phyloP scores from a whole-genome alignment of 1,140 invertebrate genomes.

The Sarcophaga bullata region DNA sequence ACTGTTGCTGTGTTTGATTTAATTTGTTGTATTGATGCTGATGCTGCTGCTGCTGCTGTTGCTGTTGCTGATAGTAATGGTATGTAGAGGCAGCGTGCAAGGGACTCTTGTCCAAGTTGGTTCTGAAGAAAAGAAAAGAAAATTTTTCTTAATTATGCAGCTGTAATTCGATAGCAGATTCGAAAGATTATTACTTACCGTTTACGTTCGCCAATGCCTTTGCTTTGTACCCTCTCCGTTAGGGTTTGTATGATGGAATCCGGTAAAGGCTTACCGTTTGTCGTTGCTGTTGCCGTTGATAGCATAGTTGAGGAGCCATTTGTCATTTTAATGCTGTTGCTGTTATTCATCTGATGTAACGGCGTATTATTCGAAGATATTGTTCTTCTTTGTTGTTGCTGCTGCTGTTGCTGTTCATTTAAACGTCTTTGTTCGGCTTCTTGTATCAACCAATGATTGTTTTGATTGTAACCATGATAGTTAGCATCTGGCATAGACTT shows the following conservation, averaged over 20 bases:
- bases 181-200: constrained; percentile 51
- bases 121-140: constrained; percentile 46
- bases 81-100: constrained; percentile 43
- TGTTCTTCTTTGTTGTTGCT: constrained; percentile 46
- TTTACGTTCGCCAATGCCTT: constrained; percentile 67
- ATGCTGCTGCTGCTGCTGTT: constrained; percentile 50
- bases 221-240: constrained; percentile 76
- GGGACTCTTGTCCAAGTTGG: constrained; percentile 43
- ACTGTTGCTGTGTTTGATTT: constrained; percentile 52
- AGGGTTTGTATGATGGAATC: constrained; percentile 78
- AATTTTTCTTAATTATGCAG: neutral
- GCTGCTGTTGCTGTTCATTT: constrained; percentile 67
- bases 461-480: constrained; percentile 71
- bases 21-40: constrained; percentile 24
- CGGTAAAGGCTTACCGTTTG: constrained; percentile 70
- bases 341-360: constrained; percentile 36
- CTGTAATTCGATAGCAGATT: neutral
- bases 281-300: constrained; percentile 44
- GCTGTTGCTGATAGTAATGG: constrained; percentile 44
- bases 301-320: constrained; percentile 45
- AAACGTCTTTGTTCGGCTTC: constrained; percentile 91
- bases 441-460: constrained; percentile 88
- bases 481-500: constrained; percentile 71
- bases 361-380: constrained; percentile 45
- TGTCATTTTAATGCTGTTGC: too few species aligned